A percentile compares a stretch with the other conserved stretches of the same genome.
phyloP scores from a whole-genome alignment of 2,888 invertebrate genomes.

The Melanargia galathea region DNA sequence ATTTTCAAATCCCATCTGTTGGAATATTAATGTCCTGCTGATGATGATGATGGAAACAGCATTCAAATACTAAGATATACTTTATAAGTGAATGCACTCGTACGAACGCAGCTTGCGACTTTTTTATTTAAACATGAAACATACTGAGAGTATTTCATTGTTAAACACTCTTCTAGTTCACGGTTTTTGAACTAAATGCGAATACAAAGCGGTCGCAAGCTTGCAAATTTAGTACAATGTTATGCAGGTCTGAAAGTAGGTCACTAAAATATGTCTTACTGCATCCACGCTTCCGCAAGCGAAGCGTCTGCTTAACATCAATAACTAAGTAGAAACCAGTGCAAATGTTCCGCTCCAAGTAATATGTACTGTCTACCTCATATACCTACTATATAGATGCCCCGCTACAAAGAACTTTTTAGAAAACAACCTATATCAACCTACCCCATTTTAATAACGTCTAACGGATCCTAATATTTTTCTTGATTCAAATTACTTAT shows the following conservation, averaged over 20 bases:
- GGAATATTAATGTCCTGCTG: too few relatives aligned
- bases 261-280: conserved; percentile 53
- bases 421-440: too few relatives aligned
- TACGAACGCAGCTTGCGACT: too few relatives aligned
- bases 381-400: conserved; percentile 9
- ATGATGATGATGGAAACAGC: too few relatives aligned
- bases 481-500: neutral
- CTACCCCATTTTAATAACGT: too few relatives aligned
- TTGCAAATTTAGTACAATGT: conserved; percentile 41
- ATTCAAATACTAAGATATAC: too few relatives aligned
- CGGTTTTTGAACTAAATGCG: conserved; percentile 5
- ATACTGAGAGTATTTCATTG: neutral
- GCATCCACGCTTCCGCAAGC: conserved; percentile 43
- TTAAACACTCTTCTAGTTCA: neutral
- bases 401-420: neutral
- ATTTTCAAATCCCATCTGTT: too few relatives aligned
- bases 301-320: conserved; percentile 38
- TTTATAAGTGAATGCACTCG: neutral
- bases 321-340: conserved; percentile 33
- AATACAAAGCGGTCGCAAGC: conserved; percentile 22
- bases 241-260: conserved; percentile 63
- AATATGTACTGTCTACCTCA: conserved; percentile 8
- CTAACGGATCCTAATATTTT: neutral
- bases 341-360: conserved; percentile 31
- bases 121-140: too few relatives aligned